Conservation (phyloP, 2,888 invertebrate genomes). For the Cantharis rustica region DNA sequence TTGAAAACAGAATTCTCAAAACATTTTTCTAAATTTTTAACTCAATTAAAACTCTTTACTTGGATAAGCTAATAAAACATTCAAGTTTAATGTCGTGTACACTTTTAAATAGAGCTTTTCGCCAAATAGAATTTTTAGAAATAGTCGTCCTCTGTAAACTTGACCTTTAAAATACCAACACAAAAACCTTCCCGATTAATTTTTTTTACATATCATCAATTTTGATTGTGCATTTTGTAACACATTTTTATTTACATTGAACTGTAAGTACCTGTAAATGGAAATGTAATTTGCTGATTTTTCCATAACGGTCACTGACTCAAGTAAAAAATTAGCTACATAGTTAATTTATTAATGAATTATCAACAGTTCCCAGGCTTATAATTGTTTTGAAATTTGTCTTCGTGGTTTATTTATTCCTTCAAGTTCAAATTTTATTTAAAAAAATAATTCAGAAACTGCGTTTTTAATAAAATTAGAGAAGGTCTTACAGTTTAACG, state of each 20-base stretch:
- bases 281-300: slow-evolving; percentile 8
- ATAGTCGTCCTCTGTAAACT: slow-evolving; percentile 11
- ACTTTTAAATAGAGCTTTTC: neutral
- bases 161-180: slow-evolving; percentile 7
- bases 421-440: too few relatives aligned
- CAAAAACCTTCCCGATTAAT: neutral
- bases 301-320: slow-evolving; percentile 8
- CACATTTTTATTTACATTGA: neutral
- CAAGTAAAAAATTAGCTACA: slow-evolving; percentile 4
- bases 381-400: neutral
- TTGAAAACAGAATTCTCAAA: neutral
- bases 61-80: neutral
- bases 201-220: neutral
- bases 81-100: neutral
- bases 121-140: neutral
- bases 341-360: slow-evolving; percentile 11
- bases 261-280: neutral
- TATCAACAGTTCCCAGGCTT: slow-evolving; percentile 8
- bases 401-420: too few relatives aligned
- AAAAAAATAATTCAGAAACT: too few relatives aligned
- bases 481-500: too few relatives aligned
- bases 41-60: neutral
- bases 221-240: neutral
- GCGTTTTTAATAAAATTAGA: too few relatives aligned
- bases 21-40: neutral